phyloP scores from a whole-genome alignment of 2,113 vertebrate genomes.

The Gnathonemus echidnorhynchus region DNA sequence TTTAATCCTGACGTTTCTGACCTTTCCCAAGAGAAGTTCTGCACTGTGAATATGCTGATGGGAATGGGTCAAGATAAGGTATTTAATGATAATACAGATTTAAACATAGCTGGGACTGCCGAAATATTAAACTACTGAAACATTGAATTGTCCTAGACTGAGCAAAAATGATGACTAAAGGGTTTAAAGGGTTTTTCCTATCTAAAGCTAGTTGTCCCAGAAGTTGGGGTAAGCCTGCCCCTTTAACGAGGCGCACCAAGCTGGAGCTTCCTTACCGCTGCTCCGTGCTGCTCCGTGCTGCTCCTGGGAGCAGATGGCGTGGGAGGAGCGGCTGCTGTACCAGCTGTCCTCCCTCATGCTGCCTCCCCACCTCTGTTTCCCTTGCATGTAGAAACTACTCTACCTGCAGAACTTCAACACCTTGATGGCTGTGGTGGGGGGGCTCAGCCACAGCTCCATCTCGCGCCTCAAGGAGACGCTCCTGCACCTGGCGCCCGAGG shows the following conservation, averaged over 20 bases:
- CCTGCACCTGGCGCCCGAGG: slow-evolving; percentile 77
- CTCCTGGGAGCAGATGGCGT: not conserved
- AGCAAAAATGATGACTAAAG: not conserved
- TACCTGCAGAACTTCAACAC: slow-evolving; percentile 97
- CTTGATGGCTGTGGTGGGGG: slow-evolving; percentile 92
- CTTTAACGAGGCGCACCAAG: not conserved
- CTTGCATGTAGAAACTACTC: slow-evolving; percentile 74
- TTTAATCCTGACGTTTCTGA: not conserved
- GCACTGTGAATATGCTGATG: not conserved
- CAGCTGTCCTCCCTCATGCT: not conserved
- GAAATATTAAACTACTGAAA: not conserved
- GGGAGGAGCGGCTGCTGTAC: not conserved
- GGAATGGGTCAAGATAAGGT: not conserved
- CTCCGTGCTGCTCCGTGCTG: not conserved
- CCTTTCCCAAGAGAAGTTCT: not conserved
- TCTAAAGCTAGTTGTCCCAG: not conserved
- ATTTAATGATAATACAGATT: not conserved
- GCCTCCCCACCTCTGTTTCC: not conserved
- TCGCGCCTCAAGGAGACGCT: slow-evolving; percentile 94
- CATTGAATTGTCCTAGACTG: not conserved
- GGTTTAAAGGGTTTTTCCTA: not conserved
- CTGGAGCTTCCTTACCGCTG: not conserved
- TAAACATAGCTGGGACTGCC: not conserved
- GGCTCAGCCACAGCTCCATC: slow-evolving; percentile 92
- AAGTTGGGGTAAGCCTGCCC: not conserved